These are phyloP conservation scores for Mohoua ochrocephala DNA, from an alignment of 2,113 vertebrate genomes.

Conservation along the genomic window DNA sequence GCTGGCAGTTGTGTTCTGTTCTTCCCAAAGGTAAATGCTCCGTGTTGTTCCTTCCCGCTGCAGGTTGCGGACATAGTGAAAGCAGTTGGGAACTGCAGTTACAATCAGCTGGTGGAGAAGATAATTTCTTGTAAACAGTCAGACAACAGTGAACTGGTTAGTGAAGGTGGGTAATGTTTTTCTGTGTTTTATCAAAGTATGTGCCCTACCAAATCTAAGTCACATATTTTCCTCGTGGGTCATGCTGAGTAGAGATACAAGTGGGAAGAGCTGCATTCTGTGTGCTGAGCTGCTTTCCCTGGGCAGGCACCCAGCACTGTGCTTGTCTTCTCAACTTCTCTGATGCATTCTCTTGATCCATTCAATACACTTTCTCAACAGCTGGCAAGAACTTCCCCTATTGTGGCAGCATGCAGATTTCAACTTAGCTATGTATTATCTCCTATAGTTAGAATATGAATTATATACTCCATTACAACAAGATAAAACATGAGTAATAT, in stretches of 20 bases:
- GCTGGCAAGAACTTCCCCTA: background rate
- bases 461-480: background rate
- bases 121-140: slow-evolving; percentile 98
- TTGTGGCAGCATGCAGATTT: background rate
- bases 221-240: background rate
- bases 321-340: background rate
- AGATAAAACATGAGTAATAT: background rate
- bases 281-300: background rate
- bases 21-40: background rate
- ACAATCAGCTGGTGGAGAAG: slow-evolving; percentile 99
- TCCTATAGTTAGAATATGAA: background rate
- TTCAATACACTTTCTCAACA: background rate
- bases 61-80: slow-evolving; percentile 94
- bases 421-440: background rate
- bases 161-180: slow-evolving; percentile 84
- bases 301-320: background rate
- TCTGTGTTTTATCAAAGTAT: background rate
- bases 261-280: background rate
- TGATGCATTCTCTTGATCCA: background rate
- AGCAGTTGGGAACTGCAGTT: slow-evolving; percentile 98
- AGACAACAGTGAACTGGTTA: slow-evolving; percentile 90
- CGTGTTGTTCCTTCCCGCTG: slow-evolving; percentile 14
- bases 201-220: background rate
- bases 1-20: background rate
- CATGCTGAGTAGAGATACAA: background rate